These are phyloP conservation scores for Zalophus californianus DNA, from an alignment of 2,797 vertebrate genomes.

Conservation along the genomic window DNA sequence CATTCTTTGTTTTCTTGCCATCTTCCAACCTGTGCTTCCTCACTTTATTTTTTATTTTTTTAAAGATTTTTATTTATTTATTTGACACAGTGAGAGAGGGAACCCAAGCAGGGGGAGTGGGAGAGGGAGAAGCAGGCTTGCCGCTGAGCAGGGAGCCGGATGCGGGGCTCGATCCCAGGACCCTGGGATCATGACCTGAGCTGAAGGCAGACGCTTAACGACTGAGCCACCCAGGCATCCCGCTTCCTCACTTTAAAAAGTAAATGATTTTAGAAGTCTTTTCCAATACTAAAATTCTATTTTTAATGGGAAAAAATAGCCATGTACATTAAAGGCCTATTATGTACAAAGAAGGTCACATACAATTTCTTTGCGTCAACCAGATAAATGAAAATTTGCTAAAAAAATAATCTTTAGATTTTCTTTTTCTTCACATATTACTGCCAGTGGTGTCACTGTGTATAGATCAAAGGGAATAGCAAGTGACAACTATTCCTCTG, in stretches of 20 bases:
- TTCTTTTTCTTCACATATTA: neutral
- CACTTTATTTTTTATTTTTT: neutral
- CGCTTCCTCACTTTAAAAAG: no score
- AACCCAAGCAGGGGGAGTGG: no score
- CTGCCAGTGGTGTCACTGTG: neutral
- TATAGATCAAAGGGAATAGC: neutral
- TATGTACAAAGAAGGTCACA: neutral
- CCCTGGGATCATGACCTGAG: no score
- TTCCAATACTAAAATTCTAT: neutral
- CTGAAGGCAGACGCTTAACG: no score
- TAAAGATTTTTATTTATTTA: no score
- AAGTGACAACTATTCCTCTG: neutral
- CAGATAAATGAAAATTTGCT: slow-evolving; percentile 27
- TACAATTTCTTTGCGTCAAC: neutral
- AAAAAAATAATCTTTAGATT: neutral
- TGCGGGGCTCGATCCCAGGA: no score
- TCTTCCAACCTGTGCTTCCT: slow-evolving; percentile 10
- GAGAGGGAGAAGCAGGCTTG: no score
- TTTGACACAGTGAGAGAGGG: no score
- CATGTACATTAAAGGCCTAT: neutral
- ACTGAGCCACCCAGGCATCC: no score
- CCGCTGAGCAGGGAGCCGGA: no score
- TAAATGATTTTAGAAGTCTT: neutral
- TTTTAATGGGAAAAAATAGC: slow-evolving; percentile 36
- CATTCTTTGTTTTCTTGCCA: neutral